phyloP scores from a whole-genome alignment of 2,113 vertebrate genomes.

The Pheucticus melanocephalus region DNA sequence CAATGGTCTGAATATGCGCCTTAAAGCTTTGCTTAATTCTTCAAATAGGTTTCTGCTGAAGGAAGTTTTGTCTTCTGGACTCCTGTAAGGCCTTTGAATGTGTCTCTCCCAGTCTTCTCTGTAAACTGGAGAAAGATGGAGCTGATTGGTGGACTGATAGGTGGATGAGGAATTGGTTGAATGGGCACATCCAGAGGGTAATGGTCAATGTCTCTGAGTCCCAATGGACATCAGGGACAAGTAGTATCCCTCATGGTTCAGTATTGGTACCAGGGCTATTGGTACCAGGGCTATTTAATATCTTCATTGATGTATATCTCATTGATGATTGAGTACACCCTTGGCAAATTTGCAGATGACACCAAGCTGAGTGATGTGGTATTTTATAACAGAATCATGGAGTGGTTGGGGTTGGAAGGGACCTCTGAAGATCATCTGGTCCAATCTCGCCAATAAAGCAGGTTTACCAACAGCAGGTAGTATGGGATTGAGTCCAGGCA shows the following conservation, averaged over 20 bases:
- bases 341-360: background rate
- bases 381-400: background rate
- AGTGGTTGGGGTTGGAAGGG: background rate
- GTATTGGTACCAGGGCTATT: background rate
- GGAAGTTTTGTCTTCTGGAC: background rate
- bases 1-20: background rate
- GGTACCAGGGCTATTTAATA: background rate
- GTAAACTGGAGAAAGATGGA: background rate
- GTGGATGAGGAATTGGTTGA: background rate
- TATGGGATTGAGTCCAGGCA: rapidly evolving
- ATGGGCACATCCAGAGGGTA: background rate
- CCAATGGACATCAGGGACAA: rapidly evolving
- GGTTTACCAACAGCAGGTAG: background rate
- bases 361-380: background rate
- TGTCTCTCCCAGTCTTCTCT: background rate
- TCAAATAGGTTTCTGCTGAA: background rate
- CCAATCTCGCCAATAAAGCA: rapidly evolving
- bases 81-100: background rate
- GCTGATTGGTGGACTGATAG: background rate
- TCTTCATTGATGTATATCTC: no score
- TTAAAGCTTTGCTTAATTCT: background rate
- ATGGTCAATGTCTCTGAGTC: background rate
- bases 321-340: background rate
- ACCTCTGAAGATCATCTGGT: background rate
- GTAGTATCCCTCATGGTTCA: background rate